phyloP scores from a whole-genome alignment of 2,797 vertebrate species.

The Artibeus lituratus region DNA sequence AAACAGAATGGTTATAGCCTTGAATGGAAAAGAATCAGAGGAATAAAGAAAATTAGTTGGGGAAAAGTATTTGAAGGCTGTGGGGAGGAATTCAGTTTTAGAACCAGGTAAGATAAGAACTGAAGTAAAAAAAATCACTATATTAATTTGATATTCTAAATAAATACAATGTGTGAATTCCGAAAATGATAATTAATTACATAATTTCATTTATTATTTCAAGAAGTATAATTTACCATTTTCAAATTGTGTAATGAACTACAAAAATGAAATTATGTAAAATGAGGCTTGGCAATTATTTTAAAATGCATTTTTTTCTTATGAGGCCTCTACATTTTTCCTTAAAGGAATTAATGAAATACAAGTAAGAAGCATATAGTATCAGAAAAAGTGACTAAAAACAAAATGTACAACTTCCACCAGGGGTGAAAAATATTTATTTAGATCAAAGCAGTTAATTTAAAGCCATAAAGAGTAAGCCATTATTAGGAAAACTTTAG shows the following conservation, averaged over 20 bases:
- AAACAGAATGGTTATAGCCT: neutral
- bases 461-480: slow-evolving; percentile 11
- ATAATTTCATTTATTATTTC: neutral
- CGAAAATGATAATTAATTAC: neutral
- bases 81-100: neutral
- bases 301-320: neutral
- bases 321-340: neutral
- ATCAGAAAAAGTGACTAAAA: neutral
- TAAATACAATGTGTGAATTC: neutral
- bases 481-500: neutral
- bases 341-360: neutral
- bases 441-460: slow-evolving; percentile 37
- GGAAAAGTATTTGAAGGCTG: neutral
- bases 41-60: neutral
- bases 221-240: neutral
- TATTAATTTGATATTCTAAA: neutral
- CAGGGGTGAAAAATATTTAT: neutral
- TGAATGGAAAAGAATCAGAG: neutral
- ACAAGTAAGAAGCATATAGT: neutral
- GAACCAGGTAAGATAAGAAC: neutral
- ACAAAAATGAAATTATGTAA: neutral
- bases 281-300: neutral
- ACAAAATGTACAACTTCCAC: neutral
- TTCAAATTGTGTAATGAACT: neutral
- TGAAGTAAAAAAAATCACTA: neutral